Evolutionary conservation across 2,797 vertebrate genomes (phyloP), one percentile per base, ranked within the genome.

Genomic region (Lepilemur septentrionalis): DNA sequence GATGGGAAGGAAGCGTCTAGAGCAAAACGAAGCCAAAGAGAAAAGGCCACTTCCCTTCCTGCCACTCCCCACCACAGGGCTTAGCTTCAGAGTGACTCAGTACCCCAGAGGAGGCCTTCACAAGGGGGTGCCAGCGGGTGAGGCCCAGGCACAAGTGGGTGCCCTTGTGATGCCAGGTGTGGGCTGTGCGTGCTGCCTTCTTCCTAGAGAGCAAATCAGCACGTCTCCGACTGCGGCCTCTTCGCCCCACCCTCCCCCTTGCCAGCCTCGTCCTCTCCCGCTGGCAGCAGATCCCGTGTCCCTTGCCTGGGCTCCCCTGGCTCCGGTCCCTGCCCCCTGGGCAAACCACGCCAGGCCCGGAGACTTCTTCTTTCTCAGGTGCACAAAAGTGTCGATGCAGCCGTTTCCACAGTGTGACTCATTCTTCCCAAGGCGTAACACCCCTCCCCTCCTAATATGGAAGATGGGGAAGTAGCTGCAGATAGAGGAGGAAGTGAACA

Each of bases 321-420:
- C 17, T 17, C 65, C 4, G 7, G 5, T 0, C 0, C 7, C 8
- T 67, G 23, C 63, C 28, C 3, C 0, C 0, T 1, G 2, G 35
- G 63, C 63, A 84, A 59, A 69, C n/a, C 5, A 1, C 14, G 4
- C 9, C 15, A 12, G 63, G 14, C 2, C 8, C 0, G 63, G 25
- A 50, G 10, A 23, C 23, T 46, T 38, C 38, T 48, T 18, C 63
- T 2, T 52, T n/a, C 46, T 3, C 23, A 84, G 9, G 5, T 35
- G n/a, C 46, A 50, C 63, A 18, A 15, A 83, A 63, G 32, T 84
- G 15, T 41, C 25, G n/a, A 30, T 63, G 20, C 82, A 41, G 3
- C n/a, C 69, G 28, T 23, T 14, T 12, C 3, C 9, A 41, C 23
- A 4, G 1, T 41, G 35, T 30, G 41, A 43, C 41, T 43, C 25